Evolutionary conservation across 2,888 invertebrate species (phyloP).

Genomic region (Drosophila putrida): DNA sequence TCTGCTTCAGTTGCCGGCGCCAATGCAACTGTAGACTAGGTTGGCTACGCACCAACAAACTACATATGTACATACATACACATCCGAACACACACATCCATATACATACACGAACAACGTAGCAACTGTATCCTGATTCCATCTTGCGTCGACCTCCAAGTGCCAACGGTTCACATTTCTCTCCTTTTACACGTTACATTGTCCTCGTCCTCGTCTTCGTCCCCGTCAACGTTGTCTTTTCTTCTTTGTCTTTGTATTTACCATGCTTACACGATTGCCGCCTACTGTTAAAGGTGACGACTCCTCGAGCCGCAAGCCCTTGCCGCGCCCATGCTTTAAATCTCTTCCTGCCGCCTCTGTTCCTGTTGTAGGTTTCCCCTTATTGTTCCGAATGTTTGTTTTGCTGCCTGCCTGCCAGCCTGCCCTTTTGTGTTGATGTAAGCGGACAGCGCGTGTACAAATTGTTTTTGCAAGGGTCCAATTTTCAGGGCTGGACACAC

Average conservation of each 20-base stretch:
- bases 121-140: constrained; percentile 46
- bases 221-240: constrained; percentile 15
- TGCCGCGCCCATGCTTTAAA: constrained; percentile 37
- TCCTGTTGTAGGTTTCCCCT: constrained; percentile 32
- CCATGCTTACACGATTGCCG: constrained; percentile 69
- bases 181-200: constrained; percentile 13
- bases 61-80: too few species aligned
- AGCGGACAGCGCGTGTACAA: constrained; percentile 55
- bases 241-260: constrained; percentile 30
- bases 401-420: constrained; percentile 48
- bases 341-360: constrained; percentile 20
- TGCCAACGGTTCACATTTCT: constrained; percentile 46
- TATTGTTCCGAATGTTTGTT: constrained; percentile 46
- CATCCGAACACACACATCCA: not conserved
- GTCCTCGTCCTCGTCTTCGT: constrained; percentile 29
- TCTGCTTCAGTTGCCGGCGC: constrained; percentile 44
- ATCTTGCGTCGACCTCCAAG: constrained; percentile 67
- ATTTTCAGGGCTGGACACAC: constrained; percentile 63
- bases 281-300: constrained; percentile 76
- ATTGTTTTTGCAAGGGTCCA: constrained; percentile 60
- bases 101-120: not conserved
- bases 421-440: constrained; percentile 52
- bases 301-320: constrained; percentile 45
- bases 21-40: constrained; percentile 40
- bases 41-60: constrained; percentile 46